Evolutionary conservation across 2,113 vertebrate genomes (phyloP), one percentile per base, ranked within the genome.

Genomic region (Phasianus colchicus): DNA sequence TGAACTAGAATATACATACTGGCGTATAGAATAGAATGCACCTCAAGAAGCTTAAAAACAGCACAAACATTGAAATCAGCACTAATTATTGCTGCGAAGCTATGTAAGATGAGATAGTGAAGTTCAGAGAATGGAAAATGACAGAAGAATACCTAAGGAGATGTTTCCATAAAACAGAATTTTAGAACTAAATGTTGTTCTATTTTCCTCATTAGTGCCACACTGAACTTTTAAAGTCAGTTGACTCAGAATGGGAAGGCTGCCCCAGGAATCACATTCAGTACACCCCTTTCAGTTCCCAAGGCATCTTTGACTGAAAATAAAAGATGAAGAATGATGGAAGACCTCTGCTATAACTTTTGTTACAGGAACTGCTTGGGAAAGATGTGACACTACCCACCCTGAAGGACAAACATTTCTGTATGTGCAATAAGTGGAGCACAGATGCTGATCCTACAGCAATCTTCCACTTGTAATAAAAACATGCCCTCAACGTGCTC

Each of bases 221-320:
- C 36, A 18, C 57, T 55, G 60, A 77, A 27, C 13, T 2, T 88
- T 67, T 66, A 19, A 45, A 78, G 42, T 47, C 74, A 86, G 60
- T 80, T 91, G 79, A 42, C 64, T 61, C 63, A 57, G 57, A 79
- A 42, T n/a, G n/a, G 20, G 50, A 79, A 91, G 69, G 55, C 30
- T 67, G 57, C 75, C 64, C 34, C 74, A 80, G 80, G 78, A 89
- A 78, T 43, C 69, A n/a, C 77, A 92, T 69, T 55, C 69, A 92
- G 54, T 63, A 54, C 7, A 38, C 12, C 13, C 4, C 58, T n/a
- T 89, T 52, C 36, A 83, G 73, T 34, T 81, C 57, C 57, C 57
- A 54, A 85, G 72, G 29, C 34, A 73, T 16, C 32, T 81, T n/a
- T 13, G 40, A 65, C 48, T 9, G 69, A 55, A 72, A 40, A 64